Evolutionary conservation across 2,888 invertebrate species (phyloP).

Genomic region (Pammene aurita): DNA sequence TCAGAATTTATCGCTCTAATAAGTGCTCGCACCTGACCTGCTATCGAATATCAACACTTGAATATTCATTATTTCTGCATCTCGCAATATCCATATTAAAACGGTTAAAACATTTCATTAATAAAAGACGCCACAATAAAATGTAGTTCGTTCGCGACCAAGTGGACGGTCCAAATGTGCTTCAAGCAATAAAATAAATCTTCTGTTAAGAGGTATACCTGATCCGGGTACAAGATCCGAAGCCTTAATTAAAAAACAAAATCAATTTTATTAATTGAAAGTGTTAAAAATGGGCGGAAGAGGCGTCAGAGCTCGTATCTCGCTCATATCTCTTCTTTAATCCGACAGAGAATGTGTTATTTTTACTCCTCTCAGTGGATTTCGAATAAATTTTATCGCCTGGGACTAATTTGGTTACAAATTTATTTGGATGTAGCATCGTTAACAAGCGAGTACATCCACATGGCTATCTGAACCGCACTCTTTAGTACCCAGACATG

Average conservation of each 20-base stretch:
- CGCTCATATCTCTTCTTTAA: slow-evolving; percentile 81
- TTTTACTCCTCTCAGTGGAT: slow-evolving; percentile 82
- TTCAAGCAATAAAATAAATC: slow-evolving; percentile 82
- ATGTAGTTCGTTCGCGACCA: slow-evolving; percentile 61
- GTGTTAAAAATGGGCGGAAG: slow-evolving; percentile 83
- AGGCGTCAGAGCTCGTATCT: slow-evolving; percentile 75
- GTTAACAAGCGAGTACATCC: slow-evolving; percentile 81
- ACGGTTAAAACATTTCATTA: slow-evolving; percentile 39
- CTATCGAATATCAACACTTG: slow-evolving; percentile 21
- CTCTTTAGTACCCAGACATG: slow-evolving; percentile 76
- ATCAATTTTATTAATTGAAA: slow-evolving; percentile 84
- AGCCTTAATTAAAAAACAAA: slow-evolving; percentile 83
- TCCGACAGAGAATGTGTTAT: slow-evolving; percentile 83
- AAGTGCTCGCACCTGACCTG: slow-evolving; percentile 26
- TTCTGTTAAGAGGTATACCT: slow-evolving; percentile 76
- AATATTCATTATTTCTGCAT: slow-evolving; percentile 31
- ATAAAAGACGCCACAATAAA: slow-evolving; percentile 67
- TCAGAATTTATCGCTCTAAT: slow-evolving; percentile 9
- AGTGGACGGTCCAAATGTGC: slow-evolving; percentile 68
- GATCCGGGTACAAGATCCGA: slow-evolving; percentile 70
- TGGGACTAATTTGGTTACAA: slow-evolving; percentile 83
- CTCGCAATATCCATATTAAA: no score
- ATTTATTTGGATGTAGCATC: slow-evolving; percentile 82
- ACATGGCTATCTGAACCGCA: slow-evolving; percentile 76
- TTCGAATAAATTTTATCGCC: slow-evolving; percentile 83